Evolutionary conservation across 1,140 invertebrate genomes (phyloP).

Genomic region (Temnothorax curvispinosus): DNA sequence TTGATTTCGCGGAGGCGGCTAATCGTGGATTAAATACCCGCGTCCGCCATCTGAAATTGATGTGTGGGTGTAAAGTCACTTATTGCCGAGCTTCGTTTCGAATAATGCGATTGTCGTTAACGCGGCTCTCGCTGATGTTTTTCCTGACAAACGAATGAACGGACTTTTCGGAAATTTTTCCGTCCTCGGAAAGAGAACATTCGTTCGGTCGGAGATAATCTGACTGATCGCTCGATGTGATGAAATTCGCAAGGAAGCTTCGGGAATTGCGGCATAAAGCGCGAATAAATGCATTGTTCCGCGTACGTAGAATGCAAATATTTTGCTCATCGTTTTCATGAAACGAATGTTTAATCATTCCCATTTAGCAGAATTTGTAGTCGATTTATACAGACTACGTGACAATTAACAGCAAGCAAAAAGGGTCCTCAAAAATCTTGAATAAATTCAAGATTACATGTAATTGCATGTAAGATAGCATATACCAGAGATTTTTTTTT

Average conservation of each 20-base stretch:
- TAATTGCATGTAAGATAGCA: too few species aligned
- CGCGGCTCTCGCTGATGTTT: not conserved
- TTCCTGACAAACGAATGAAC: not conserved
- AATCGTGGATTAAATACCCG: constrained; percentile 67
- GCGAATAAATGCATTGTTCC: constrained; percentile 10
- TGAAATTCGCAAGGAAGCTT: constrained; percentile 4
- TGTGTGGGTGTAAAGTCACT: constrained; percentile 65
- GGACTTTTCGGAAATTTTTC: constrained; percentile 1
- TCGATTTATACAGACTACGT: not conserved
- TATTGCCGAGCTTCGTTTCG: constrained; percentile 28
- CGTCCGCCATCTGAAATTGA: constrained; percentile 46
- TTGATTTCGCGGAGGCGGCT: constrained; percentile 57
- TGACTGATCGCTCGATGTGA: not conserved
- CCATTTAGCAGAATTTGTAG: not conserved
- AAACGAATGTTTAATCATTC: constrained; percentile 18
- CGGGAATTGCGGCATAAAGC: constrained; percentile 21
- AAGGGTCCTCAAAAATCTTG: not conserved
- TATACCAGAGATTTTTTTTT: not conserved
- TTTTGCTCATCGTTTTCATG: not conserved
- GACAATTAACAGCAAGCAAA: not conserved
- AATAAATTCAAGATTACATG: not conserved
- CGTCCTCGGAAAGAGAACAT: not conserved
- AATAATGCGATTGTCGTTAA: constrained; percentile 29
- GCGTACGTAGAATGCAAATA: constrained; percentile 27
- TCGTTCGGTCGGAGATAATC: not conserved